Evolutionary conservation across 1,140 invertebrate species (phyloP).

Genomic region (Atta colombica): DNA sequence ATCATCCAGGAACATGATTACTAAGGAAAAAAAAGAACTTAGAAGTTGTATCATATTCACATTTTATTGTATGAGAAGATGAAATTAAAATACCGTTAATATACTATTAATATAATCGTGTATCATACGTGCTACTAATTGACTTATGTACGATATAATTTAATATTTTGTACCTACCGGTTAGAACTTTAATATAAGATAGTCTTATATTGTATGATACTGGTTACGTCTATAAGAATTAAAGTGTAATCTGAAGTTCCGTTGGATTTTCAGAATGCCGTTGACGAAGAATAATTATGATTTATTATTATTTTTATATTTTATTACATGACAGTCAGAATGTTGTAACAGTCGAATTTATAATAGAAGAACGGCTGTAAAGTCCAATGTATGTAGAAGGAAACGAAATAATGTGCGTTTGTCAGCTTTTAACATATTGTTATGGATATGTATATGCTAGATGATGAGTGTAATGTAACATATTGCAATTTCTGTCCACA

Average conservation of each 20-base stretch:
- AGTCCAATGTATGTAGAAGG: constrained; percentile 17
- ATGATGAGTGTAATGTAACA: constrained; percentile 61
- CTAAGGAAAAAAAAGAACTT: constrained; percentile 21
- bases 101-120: constrained; percentile 56
- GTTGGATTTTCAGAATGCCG: constrained; percentile 56
- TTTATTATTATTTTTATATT: constrained; percentile 76
- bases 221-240: constrained; percentile 57
- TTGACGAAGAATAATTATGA: constrained; percentile 48
- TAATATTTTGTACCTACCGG: constrained; percentile 64
- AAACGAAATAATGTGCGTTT: constrained; percentile 34
- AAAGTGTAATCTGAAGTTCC: constrained; percentile 63
- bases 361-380: constrained; percentile 38
- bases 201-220: constrained; percentile 51
- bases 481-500: constrained; percentile 71
- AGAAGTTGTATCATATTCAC: constrained; percentile 44
- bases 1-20: constrained; percentile 20
- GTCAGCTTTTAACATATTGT: constrained; percentile 40
- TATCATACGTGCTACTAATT: constrained; percentile 60
- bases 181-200: constrained; percentile 58
- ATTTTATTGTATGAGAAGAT: constrained; percentile 60
- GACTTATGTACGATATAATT: constrained; percentile 69
- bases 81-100: constrained; percentile 51
- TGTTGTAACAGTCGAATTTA: constrained; percentile 31
- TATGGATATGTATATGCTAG: constrained; percentile 34
- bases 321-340: constrained; percentile 62